Evolutionary conservation across 1,140 invertebrate species (phyloP).

Genomic region (Solen grandis): DNA sequence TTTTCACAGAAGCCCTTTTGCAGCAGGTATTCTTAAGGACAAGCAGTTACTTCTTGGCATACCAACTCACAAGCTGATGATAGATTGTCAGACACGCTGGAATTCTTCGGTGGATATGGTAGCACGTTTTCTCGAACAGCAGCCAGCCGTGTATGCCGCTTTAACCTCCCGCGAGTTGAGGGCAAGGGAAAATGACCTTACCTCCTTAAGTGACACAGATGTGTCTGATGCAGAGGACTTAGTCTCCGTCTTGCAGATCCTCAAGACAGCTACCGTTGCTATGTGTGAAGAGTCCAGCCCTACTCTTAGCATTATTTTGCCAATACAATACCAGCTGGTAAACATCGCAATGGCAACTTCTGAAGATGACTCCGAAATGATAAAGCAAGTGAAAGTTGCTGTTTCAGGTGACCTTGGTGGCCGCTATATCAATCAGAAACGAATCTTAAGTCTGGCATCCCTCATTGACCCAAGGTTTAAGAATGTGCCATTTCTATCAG

Average conservation of each 20-base stretch:
- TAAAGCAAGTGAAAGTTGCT: background rate
- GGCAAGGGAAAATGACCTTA: background rate
- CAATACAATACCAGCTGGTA: background rate
- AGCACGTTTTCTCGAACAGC: constrained; percentile 1
- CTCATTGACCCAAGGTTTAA: background rate
- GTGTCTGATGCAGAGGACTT: background rate
- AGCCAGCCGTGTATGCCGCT: background rate
- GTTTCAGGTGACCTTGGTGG: background rate
- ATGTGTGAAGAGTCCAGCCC: background rate
- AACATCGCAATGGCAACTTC: background rate
- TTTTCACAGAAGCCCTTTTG: constrained; percentile 3
- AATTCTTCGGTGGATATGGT: background rate
- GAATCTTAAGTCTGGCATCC: background rate
- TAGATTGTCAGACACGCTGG: background rate
- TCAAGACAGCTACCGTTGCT: background rate
- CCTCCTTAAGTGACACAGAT: background rate
- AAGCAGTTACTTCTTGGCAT: background rate
- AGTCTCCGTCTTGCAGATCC: background rate
- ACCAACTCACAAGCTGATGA: background rate
- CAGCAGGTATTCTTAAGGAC: background rate
- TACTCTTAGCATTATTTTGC: no score
- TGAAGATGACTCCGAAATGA: background rate
- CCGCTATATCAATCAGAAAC: background rate
- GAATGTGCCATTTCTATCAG: background rate
- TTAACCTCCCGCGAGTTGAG: background rate